Percentiles rank a stretch among this genome's conserved stretches.
Evolutionary conservation across 2,797 vertebrate genomes (phyloP).

Genomic region (Lateolabrax maculatus): DNA sequence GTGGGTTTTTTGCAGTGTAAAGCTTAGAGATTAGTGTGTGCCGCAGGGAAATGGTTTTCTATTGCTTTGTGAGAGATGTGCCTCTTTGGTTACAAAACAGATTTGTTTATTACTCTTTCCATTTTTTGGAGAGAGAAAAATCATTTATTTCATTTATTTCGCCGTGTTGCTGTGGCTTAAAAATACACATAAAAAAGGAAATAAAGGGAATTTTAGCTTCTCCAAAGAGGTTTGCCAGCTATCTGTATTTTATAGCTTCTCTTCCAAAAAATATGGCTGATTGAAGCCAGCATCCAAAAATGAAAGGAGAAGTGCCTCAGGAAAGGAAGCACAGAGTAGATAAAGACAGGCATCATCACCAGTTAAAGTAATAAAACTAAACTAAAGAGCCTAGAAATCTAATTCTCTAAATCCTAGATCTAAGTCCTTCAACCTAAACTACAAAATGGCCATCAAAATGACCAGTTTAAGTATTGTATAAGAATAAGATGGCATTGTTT

Average conservation of each 20-base stretch:
- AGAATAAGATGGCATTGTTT: not conserved
- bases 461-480: not conserved
- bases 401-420: too few species aligned
- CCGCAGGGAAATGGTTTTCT: slow-evolving; percentile 24
- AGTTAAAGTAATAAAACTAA: not conserved
- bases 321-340: not conserved
- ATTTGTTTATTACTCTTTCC: slow-evolving; percentile 20
- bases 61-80: slow-evolving; percentile 18
- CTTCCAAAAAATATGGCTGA: not conserved
- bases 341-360: not conserved
- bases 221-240: not conserved
- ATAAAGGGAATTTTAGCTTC: not conserved
- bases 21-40: slow-evolving; percentile 58
- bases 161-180: slow-evolving; percentile 14
- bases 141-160: not conserved
- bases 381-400: too few species aligned
- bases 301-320: not conserved
- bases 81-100: slow-evolving; percentile 38
- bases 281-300: not conserved
- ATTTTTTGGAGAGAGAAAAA: slow-evolving; percentile 12
- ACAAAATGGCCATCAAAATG: not conserved
- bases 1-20: slow-evolving; percentile 34
- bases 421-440: not conserved
- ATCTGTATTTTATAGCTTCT: slow-evolving; percentile 21
- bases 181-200: slow-evolving; percentile 11